Evolutionary conservation across 2,888 invertebrate genomes (phyloP), one percentile per base, ranked within the genome.

Genomic region (Silvanus unidentatus): DNA sequence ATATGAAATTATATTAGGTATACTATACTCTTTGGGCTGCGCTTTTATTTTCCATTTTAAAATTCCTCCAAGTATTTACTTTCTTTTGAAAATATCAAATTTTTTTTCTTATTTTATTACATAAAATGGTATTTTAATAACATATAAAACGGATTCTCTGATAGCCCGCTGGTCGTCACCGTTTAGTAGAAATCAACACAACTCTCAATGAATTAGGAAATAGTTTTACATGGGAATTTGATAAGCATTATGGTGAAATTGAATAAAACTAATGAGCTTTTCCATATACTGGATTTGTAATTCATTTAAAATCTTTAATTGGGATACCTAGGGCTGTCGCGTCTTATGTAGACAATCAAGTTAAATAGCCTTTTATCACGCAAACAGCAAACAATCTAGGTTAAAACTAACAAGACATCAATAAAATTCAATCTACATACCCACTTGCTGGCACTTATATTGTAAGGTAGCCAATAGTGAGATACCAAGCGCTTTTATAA

Each of bases 221-320:
- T n/a, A n/a, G n/a, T n/a, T n/a, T n/a, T n/a, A n/a, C n/a, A n/a
- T n/a, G n/a, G n/a, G n/a, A n/a, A 22, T 22, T 5, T 22, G 22
- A 22, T 22, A 22, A 3, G 22, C 8, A 22, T 13, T 40, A 38
- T 45, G 47, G 46, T 44, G 45, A 32, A 44, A 44, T 47, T 50
- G 50, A 32, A 22, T 22, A 22, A 22, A 38, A 39, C 49, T 50
- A 53, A 53, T 53, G 50, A 50, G 47, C 44, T 45, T 43, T 41
- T 8, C 22, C 8, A 22, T n/a, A 47, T 40, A 47, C 42, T 40
- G 37, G 39, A 49, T n/a, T n/a, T n/a, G n/a, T 53, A 53, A 53
- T 53, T 53, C 49, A 53, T 53, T 49, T 50, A 45, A 50, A 54
- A 54, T 52, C 48, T 44, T 47, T 54, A 54, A 54, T 52, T 52